A percentile compares a stretch with the other conserved stretches of the same genome.
Conservation (phyloP, 2,888 invertebrate genomes). For the Aphidoletes aphidimyza region DNA sequence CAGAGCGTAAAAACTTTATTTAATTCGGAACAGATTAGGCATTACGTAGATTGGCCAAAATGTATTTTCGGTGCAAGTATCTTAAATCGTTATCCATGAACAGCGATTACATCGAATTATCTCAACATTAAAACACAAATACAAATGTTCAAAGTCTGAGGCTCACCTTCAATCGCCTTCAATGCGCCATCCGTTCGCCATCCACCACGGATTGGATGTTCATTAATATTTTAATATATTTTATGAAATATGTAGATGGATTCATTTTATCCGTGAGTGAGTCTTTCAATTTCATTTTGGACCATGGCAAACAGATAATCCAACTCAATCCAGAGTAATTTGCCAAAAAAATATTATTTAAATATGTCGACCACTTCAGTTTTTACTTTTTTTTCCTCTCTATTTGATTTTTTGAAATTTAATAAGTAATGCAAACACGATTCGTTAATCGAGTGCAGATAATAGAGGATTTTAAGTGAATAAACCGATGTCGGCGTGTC, state of each 20-base stretch:
- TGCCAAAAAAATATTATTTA: not conserved
- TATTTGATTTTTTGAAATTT: too few relatives aligned
- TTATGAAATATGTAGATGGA: not conserved
- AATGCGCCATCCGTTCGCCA: too few relatives aligned
- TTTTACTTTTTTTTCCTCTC: not conserved
- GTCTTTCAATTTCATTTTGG: not conserved
- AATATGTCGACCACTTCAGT: not conserved
- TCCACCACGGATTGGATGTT: too few relatives aligned
- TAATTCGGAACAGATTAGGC: not conserved
- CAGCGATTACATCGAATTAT: slow-evolving; percentile 19
- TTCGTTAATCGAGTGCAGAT: not conserved
- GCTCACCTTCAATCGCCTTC: not conserved
- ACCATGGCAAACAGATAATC: not conserved
- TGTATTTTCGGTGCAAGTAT: not conserved
- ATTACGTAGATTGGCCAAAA: not conserved
- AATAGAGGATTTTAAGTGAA: not conserved
- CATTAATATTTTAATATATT: too few relatives aligned
- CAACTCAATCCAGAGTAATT: not conserved
- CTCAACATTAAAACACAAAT: not conserved
- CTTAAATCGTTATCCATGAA: not conserved
- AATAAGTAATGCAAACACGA: not conserved
- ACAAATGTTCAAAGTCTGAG: not conserved
- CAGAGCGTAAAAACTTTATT: not conserved
- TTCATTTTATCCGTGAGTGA: not conserved
- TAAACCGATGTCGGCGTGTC: not conserved